Conservation (phyloP, 2,797 vertebrate genomes). For the Rhincodon typus region DNA sequence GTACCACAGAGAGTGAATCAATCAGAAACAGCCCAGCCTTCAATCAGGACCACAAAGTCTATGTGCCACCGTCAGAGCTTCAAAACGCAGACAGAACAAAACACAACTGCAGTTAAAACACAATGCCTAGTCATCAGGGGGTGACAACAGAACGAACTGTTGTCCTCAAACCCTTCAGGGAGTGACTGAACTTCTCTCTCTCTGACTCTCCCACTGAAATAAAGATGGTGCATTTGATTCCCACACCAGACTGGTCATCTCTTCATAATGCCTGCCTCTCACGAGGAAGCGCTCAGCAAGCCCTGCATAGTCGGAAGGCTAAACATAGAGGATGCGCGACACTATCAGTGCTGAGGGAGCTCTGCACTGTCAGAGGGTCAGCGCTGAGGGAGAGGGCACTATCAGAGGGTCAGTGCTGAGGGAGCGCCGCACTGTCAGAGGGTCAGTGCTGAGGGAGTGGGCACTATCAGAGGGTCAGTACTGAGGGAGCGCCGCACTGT, state of each 20-base stretch:
- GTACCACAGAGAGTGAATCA: too few species aligned
- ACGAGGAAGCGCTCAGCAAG: not conserved
- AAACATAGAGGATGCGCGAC: not conserved
- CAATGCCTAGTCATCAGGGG: not conserved
- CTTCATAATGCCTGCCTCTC: not conserved
- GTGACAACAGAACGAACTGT: not conserved
- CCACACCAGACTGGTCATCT: not conserved
- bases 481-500: not conserved
- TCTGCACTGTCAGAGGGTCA: too few species aligned
- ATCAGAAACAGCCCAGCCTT: too few species aligned
- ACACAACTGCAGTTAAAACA: not conserved
- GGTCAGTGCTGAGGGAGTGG: too few species aligned
- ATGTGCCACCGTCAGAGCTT: too few species aligned
- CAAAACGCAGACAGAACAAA: not conserved
- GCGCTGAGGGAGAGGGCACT: too few species aligned
- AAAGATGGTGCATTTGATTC: not conserved
- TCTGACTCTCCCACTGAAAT: not conserved
- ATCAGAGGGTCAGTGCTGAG: not conserved
- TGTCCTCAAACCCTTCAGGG: not conserved
- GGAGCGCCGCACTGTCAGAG: not conserved
- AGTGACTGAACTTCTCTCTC: not conserved
- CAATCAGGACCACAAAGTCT: too few species aligned
- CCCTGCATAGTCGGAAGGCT: not conserved
- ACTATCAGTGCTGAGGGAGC: not conserved
- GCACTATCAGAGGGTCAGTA: not conserved